phyloP scores from a whole-genome alignment of 37 sponge, comb jelly and placozoan genomes.

The Chondrilla cf. caribensis region DNA sequence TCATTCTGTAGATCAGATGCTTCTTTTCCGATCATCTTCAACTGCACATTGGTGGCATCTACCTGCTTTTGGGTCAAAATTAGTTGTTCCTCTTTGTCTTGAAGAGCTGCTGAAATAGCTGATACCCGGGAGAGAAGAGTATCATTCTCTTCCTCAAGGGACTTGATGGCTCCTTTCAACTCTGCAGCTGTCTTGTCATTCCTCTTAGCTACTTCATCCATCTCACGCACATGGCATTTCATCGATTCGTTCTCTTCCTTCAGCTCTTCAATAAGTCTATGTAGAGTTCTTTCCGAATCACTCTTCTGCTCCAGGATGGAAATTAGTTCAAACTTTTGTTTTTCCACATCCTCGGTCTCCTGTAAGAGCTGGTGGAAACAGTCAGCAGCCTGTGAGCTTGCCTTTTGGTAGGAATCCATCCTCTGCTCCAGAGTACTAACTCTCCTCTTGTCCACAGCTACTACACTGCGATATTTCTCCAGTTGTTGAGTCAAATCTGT shows the following conservation, averaged over 20 bases:
- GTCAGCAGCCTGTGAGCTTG: not conserved
- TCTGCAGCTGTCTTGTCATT: not conserved
- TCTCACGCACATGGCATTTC: not conserved
- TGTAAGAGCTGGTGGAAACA: conserved; percentile 4
- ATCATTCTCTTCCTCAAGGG: not conserved
- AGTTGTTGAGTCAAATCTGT: not conserved
- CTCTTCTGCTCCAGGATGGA: not conserved
- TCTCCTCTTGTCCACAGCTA: not conserved
- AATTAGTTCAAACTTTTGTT: not conserved
- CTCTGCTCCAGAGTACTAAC: not conserved
- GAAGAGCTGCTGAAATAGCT: not conserved
- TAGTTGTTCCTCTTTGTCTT: not conserved
- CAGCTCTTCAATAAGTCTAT: not conserved
- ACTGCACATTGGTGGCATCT: not conserved
- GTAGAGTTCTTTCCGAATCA: not conserved
- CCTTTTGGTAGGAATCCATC: not conserved
- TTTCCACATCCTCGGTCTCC: conserved; percentile 7
- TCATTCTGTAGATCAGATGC: not conserved
- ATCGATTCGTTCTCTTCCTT: not conserved
- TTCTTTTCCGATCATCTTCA: not conserved
- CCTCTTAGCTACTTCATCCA: not conserved
- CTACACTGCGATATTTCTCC: not conserved
- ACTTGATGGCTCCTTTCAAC: not conserved
- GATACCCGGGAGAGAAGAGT: not conserved
- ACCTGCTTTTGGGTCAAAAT: not conserved